phyloP scores from a whole-genome alignment of 2,888 invertebrate genomes.

The Microctonus aethiopoides region DNA sequence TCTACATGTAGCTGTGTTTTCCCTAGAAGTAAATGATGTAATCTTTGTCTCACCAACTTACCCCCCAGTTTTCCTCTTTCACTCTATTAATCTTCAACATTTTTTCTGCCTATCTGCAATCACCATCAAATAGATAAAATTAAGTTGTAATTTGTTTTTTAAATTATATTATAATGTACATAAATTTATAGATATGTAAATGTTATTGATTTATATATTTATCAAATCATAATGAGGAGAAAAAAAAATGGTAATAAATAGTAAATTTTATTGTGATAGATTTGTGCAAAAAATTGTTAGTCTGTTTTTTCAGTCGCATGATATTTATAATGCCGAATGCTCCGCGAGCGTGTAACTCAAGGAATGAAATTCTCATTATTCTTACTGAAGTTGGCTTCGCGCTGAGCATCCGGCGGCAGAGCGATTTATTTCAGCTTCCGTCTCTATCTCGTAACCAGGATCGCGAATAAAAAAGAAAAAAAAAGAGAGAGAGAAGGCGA shows the following conservation, averaged over 20 bases:
- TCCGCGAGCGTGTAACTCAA: slow-evolving; percentile 42
- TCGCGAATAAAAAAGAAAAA: slow-evolving; percentile 52
- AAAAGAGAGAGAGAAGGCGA: slow-evolving; percentile 47
- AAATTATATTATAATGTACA: too few species aligned
- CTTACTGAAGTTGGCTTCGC: slow-evolving; percentile 50
- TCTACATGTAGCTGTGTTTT: too few species aligned
- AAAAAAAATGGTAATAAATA: neutral
- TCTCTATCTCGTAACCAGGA: slow-evolving; percentile 54
- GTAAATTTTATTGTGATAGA: slow-evolving; percentile 18
- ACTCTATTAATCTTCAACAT: too few species aligned
- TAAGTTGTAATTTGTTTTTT: too few species aligned
- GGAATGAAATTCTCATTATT: slow-evolving; percentile 58
- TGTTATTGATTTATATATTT: too few species aligned
- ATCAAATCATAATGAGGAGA: slow-evolving; percentile 51
- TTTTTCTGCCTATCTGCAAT: too few species aligned
- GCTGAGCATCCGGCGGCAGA: slow-evolving; percentile 56
- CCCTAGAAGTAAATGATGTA: too few species aligned
- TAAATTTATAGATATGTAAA: too few species aligned
- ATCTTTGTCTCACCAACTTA: too few species aligned
- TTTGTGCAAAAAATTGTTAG: slow-evolving; percentile 31
- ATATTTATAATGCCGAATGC: slow-evolving; percentile 41
- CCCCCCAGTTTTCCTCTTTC: too few species aligned
- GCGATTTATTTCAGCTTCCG: slow-evolving; percentile 61
- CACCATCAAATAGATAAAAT: too few species aligned
- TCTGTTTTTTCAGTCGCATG: slow-evolving; percentile 21